Evolutionary conservation across 1,140 invertebrate species (phyloP).

Genomic region (Drosophila simulans): DNA sequence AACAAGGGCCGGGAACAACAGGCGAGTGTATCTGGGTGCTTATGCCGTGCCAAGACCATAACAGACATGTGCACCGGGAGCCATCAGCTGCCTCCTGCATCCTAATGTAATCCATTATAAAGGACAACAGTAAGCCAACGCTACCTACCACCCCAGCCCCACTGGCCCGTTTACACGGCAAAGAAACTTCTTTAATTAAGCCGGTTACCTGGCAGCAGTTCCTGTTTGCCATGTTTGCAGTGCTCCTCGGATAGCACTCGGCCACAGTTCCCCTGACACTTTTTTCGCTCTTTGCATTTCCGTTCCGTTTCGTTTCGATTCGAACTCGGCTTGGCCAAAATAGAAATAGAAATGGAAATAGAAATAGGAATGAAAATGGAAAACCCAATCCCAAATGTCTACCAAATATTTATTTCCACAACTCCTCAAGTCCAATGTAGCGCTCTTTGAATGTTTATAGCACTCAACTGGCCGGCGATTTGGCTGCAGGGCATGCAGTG

Average conservation of each 20-base stretch:
- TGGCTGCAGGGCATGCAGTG: constrained; percentile 23
- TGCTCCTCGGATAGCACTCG: constrained; percentile 6
- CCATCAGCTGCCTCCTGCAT: constrained; percentile 44
- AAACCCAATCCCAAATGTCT: constrained; percentile 71
- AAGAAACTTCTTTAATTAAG: constrained; percentile 68
- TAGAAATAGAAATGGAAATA: constrained; percentile 25
- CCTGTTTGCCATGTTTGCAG: constrained; percentile 9
- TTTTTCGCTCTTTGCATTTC: constrained; percentile 54
- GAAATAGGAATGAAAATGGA: constrained; percentile 16
- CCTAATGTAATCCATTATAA: constrained; percentile 75
- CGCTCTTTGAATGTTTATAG: constrained; percentile 61
- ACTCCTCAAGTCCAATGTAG: constrained; percentile 68
- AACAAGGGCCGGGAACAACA: constrained; percentile 19
- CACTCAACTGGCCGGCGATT: constrained; percentile 51
- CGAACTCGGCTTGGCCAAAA: constrained; percentile 44
- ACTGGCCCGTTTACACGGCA: background rate
- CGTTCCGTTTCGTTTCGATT: constrained; percentile 51
- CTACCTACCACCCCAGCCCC: background rate
- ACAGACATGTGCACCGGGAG: constrained; percentile 50
- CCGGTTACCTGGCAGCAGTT: constrained; percentile 22
- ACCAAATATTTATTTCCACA: constrained; percentile 79
- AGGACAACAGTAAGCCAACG: constrained; percentile 42
- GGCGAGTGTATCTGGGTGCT: constrained; percentile 34
- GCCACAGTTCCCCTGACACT: constrained; percentile 62
- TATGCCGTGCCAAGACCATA: constrained; percentile 34